phyloP scores from a whole-genome alignment of 1,140 invertebrate genomes.

The Aphaenogaster ashmeadi region DNA sequence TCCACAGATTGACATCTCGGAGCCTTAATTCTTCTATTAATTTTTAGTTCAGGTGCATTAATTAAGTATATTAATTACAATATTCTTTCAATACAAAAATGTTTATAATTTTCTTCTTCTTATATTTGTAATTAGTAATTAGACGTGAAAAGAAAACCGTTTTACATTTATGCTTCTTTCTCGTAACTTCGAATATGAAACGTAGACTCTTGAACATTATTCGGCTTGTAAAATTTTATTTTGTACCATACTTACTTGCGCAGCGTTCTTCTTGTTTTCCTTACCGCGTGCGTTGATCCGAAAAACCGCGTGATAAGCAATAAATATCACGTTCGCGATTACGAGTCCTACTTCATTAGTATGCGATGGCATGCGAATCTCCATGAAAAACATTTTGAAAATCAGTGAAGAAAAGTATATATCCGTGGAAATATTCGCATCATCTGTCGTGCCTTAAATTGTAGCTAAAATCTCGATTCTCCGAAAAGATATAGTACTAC shows the following conservation, averaged over 20 bases:
- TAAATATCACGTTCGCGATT: constrained; percentile 43
- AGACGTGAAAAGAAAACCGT: background rate
- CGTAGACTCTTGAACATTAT: background rate
- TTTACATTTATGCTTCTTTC: background rate
- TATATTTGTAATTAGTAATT: background rate
- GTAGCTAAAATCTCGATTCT: background rate
- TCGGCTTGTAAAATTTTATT: background rate
- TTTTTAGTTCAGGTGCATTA: background rate
- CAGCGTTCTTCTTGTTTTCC: background rate
- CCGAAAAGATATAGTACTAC: background rate
- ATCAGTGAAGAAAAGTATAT: background rate
- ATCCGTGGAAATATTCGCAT: background rate
- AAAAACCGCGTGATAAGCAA: constrained; percentile 24
- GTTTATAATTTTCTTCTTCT: background rate
- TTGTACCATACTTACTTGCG: background rate
- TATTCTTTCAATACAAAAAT: background rate
- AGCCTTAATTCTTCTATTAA: background rate
- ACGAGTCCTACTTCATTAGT: background rate
- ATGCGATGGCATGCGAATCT: constrained; percentile 8
- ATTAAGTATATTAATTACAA: background rate
- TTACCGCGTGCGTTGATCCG: background rate
- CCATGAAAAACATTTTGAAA: background rate
- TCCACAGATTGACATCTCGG: too few relatives aligned
- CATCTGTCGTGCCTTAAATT: background rate
- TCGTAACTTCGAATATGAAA: background rate